Conservation (phyloP, 2,113 vertebrate species). For the Mus pahari region DNA sequence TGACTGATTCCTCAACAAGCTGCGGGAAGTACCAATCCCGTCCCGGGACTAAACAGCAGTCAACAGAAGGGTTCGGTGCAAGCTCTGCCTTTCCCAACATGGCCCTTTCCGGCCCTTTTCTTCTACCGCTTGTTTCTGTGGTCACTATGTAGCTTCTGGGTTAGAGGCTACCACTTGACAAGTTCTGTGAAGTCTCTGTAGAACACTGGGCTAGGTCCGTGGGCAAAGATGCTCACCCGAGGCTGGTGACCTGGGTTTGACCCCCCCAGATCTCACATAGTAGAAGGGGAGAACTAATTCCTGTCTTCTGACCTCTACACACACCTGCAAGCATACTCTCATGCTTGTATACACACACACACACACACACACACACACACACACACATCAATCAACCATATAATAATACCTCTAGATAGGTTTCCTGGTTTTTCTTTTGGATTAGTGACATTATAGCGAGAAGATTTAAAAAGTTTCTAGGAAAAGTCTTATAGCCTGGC, state of each 20-base stretch:
- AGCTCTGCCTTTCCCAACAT: not conserved
- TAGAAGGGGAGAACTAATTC: not conserved
- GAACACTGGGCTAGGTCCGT: too few species aligned
- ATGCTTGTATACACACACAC: not conserved
- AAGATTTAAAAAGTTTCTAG: constrained; percentile 6
- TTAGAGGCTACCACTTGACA: not conserved
- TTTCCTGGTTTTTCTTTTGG: not conserved
- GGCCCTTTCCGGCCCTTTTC: not conserved
- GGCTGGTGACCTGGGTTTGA: not conserved
- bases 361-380: not conserved
- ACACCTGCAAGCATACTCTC: not conserved
- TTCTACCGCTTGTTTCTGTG: not conserved
- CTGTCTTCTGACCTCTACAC: not conserved
- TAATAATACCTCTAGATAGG: not conserved
- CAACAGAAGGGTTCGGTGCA: not conserved
- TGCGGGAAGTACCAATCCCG: not conserved
- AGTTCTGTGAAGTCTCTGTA: not conserved
- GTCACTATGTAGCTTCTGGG: not conserved
- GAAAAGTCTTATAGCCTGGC: not conserved
- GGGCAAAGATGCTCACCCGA: not conserved
- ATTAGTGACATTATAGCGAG: not conserved
- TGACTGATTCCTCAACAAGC: not conserved
- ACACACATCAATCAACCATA: not conserved
- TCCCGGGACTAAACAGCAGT: not conserved
- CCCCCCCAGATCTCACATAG: not conserved